Base-by-base conservation (phyloP, 92 coral and sea anemone genomes). In the Phymanthus crucifer region DNA sequence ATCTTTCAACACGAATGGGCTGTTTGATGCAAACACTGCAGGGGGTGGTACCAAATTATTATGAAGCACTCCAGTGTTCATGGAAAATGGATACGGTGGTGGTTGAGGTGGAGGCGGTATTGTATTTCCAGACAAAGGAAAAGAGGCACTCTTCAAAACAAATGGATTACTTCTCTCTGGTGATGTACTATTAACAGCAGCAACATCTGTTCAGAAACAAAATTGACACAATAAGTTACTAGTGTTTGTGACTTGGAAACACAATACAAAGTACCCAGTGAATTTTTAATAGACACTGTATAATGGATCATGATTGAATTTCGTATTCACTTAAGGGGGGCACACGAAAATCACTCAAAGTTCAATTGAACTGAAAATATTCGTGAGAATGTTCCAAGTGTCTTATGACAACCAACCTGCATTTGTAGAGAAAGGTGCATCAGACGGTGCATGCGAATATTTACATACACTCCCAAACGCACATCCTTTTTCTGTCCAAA, bases 81-180 rank as follows among this genome's bases (percentile, higher is more conserved):
- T 61, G 29, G 75, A 3, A 18, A 79, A n/a, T 23, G 82, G 43
- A 23, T 23, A 56, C 10, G 81, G 26, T 36, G 65, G 82, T 17
- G 76, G 68, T 9, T 8, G 69, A 26, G 68, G 76, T 24, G 73
- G 75, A 19, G 75, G 50, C 33, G 4, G 67, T 31, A 21, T 48
- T 79, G 67, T 57, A 0, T 37, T 27, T 71, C 47, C 54, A 32
- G 29, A 19, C 19, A 71, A 32, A 34, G 40, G 32, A 14, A 38
- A 40, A n/a, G 35, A 56, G 16, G 48, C 26, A 27, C 65, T 66
- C 40, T 74, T 36, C 58, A 78, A 46, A 29, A 78, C 82, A 66
- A 78, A 78, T 78, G 82, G 82, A 66, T 78, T 78, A 1, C 34
- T 75, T 24, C 21, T 50, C 2, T 34, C 79, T 34, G 82, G 35